Base-by-base conservation (phyloP, 2,888 invertebrate genomes). In the Allygus modestus region DNA sequence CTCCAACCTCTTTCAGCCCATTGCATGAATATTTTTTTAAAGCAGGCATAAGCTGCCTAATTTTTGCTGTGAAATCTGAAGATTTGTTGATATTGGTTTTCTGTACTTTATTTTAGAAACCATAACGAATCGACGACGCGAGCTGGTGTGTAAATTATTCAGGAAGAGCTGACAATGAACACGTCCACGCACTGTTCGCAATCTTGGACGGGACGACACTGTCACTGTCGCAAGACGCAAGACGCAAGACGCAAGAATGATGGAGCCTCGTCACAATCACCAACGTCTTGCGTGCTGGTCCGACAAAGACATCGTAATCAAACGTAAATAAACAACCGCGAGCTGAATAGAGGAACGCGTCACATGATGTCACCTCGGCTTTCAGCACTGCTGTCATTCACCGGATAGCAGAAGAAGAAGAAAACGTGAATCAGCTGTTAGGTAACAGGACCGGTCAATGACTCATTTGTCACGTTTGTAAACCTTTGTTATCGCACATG, bases 371-470 rank as follows among this genome's bases (percentile, higher is more conserved):
- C 46, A 17, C 46, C 17, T 4, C 7, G 17, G 37, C 37, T 37
- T n/a, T n/a, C 51, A 51, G 51, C 51, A n/a, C n/a, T 51, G 23
- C 20, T 58, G 20, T 58, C 20, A 2, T 51, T 17, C n/a, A 17
- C 51, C n/a, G 15, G 51, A 7, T 11, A 1, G 12, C 1, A 17
- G 46, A 46, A 37, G 51, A 51, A 51, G n/a, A 51, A 58, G 20
- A 58, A 58, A 58, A 20, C 7, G 0, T 46, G 46, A 20, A 58
- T 58, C 58, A 58, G 58, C 58, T 58, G 58, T 51, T 51, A 17
- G 20, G 58, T 58, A 58, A 23, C 23, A 12, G 58, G 58, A 12
- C 37, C 37, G n/a, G n/a, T n/a, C n/a, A n/a, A n/a, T n/a, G n/a
- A n/a, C n/a, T n/a, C n/a, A n/a, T n/a, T n/a, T n/a, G n/a, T n/a